Conservation (phyloP, 1,140 invertebrate species). For the Acyrthosiphon pisum region DNA sequence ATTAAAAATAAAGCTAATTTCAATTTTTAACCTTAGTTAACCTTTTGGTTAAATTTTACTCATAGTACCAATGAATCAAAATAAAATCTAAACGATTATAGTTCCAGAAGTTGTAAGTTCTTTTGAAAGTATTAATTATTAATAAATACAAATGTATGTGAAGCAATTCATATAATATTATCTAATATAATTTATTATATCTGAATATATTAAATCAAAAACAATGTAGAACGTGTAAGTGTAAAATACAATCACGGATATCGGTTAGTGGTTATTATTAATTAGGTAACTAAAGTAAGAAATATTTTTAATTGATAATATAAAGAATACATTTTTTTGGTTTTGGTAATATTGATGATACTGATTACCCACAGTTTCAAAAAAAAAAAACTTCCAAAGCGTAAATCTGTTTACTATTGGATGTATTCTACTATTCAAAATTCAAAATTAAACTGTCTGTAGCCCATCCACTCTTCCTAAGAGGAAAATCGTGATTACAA, state of each 20-base stretch:
- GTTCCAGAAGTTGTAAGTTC: not conserved
- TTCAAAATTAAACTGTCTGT: not conserved
- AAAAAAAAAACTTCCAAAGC: not conserved
- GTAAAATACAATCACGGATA: not conserved
- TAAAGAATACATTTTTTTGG: not conserved
- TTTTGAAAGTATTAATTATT: not conserved
- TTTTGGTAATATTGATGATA: not conserved
- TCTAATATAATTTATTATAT: not conserved
- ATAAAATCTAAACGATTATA: not conserved
- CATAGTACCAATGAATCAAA: not conserved
- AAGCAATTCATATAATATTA: not conserved
- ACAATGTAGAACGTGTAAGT: not conserved
- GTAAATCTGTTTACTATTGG: too few relatives aligned
- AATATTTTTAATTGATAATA: too few relatives aligned
- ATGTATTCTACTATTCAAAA: not conserved
- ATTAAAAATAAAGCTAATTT: not conserved
- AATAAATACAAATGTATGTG: not conserved
- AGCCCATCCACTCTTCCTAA: not conserved
- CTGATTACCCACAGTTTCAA: not conserved
- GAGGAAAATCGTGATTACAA: not conserved
- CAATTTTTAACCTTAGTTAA: too few relatives aligned
- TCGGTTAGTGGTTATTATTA: too few relatives aligned
- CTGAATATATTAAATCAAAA: not conserved
- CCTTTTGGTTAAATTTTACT: too few relatives aligned
- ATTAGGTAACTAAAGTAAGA: too few relatives aligned